These are phyloP conservation scores for Gephyroberyx darwinii DNA, from an alignment of 2,797 vertebrate genomes.

Conservation along the genomic window DNA sequence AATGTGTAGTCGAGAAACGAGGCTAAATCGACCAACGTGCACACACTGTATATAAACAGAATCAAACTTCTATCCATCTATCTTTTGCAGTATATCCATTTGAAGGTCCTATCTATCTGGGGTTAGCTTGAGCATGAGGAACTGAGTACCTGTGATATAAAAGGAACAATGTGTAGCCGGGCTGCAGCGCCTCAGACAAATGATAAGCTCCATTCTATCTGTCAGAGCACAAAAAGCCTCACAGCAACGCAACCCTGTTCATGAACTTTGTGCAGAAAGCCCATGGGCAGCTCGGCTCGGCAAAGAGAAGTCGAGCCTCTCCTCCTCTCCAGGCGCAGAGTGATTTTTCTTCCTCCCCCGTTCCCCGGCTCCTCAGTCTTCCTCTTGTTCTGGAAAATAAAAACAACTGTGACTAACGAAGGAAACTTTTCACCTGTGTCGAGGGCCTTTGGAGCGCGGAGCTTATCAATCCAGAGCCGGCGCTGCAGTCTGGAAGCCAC, in stretches of 20 bases:
- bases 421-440: conserved; percentile 58
- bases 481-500: conserved; percentile 24
- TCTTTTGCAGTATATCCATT: too few relatives aligned
- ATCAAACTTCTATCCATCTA: too few relatives aligned
- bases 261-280: conserved; percentile 9
- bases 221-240: conserved; percentile 3
- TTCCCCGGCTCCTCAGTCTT: conserved; percentile 18
- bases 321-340: not conserved
- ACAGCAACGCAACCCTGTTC: not conserved
- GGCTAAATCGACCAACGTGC: too few relatives aligned
- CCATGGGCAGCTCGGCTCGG: not conserved
- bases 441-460: conserved; percentile 43
- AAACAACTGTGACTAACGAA: conserved; percentile 63
- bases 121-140: too few relatives aligned
- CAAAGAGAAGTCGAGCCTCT: not conserved
- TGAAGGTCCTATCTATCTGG: not conserved
- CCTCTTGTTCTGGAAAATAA: conserved; percentile 33
- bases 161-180: not conserved
- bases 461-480: conserved; percentile 54
- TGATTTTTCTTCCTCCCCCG: conserved; percentile 7
- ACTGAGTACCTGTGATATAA: not conserved
- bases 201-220: conserved; percentile 5
- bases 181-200: conserved; percentile 1
- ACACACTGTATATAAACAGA: too few relatives aligned
- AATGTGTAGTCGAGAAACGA: too few relatives aligned